Evolutionary conservation across 2,797 vertebrate genomes (phyloP).

Genomic region (Steatocranus sp.): DNA sequence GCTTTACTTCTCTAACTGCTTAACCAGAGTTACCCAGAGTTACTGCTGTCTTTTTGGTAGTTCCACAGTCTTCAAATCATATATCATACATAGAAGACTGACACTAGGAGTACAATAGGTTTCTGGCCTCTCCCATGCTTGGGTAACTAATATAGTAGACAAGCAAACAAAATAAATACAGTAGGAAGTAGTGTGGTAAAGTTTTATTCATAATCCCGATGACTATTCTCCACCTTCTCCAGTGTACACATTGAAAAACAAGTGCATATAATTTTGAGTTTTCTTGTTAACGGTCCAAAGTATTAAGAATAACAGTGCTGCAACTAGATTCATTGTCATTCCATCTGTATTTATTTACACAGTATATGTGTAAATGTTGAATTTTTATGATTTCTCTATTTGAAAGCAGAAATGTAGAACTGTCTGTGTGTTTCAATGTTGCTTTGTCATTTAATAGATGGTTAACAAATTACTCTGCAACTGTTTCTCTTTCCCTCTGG

Average conservation of each 20-base stretch:
- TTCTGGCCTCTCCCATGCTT: background rate
- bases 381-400: background rate
- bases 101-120: background rate
- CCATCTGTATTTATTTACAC: background rate
- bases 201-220: background rate
- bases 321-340: background rate
- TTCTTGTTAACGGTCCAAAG: background rate
- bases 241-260: background rate
- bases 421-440: background rate
- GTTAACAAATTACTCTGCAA: background rate
- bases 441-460: background rate
- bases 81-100: rapidly evolving
- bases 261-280: background rate
- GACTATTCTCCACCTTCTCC: background rate
- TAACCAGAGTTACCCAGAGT: background rate
- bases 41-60: background rate
- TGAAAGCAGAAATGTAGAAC: slow-evolving; percentile 1
- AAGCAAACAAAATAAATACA: background rate
- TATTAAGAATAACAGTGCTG: background rate
- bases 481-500: background rate
- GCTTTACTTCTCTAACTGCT: background rate
- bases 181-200: background rate
- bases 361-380: background rate
- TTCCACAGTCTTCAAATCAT: background rate
- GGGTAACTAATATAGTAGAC: background rate